A percentile compares a stretch with the other conserved stretches of the same genome.
phyloP scores from a whole-genome alignment of 2,113 vertebrate species.

The Oostethus manadensis region DNA sequence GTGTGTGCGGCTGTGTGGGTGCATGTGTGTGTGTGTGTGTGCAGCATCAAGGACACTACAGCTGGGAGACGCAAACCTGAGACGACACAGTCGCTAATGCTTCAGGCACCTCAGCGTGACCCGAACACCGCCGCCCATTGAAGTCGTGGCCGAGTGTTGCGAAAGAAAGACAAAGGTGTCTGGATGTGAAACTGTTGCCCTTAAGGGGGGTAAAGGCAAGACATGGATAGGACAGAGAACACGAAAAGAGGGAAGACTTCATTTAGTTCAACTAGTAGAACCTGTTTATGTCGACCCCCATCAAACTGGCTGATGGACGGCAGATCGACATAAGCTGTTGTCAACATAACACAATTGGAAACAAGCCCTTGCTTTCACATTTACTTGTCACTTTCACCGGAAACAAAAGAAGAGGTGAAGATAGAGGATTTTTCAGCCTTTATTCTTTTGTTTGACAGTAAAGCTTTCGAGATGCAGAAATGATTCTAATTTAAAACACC shows the following conservation, averaged over 20 bases:
- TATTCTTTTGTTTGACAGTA: too few species aligned
- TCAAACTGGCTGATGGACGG: background rate
- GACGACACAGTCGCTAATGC: conserved; percentile 53
- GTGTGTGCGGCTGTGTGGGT: conserved; percentile 32
- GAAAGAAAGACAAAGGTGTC: conserved; percentile 48
- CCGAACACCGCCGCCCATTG: conserved; percentile 55
- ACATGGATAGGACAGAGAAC: conserved; percentile 25
- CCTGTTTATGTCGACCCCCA: too few species aligned
- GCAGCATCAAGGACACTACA: conserved; percentile 55
- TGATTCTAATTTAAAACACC: too few species aligned
- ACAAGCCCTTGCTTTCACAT: background rate
- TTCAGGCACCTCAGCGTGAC: conserved; percentile 53
- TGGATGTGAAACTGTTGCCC: conserved; percentile 54
- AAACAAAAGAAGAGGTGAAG: background rate
- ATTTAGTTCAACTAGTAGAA: background rate
- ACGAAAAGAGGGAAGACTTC: conserved; percentile 9
- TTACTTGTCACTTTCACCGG: too few species aligned
- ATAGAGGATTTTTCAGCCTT: background rate
- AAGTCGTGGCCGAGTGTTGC: conserved; percentile 49
- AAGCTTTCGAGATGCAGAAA: too few species aligned
- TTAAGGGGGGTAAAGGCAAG: conserved; percentile 32
- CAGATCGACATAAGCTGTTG: too few species aligned
- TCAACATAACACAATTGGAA: too few species aligned
- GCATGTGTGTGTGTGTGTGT: conserved; percentile 26
- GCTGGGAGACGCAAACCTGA: conserved; percentile 66